phyloP scores from a whole-genome alignment of 2,888 invertebrate species.

The Dicyrtoma fusca region DNA sequence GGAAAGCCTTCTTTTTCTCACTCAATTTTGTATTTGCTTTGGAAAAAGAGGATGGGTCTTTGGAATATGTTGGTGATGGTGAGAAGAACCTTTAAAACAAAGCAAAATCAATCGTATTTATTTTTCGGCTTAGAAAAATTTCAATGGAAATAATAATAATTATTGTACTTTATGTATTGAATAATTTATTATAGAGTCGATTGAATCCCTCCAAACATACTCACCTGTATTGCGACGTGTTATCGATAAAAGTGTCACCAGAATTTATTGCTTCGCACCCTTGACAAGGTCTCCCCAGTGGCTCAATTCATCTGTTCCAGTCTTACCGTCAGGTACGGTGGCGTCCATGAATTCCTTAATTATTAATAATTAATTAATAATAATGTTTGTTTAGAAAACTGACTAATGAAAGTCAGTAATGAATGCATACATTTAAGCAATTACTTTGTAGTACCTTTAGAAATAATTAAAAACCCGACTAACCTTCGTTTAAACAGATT shows the following conservation, averaged over 20 bases:
- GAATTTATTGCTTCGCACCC: slow-evolving; percentile 52
- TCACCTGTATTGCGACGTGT: slow-evolving; percentile 43
- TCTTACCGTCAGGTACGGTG: slow-evolving; percentile 14
- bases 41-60: slow-evolving; percentile 50
- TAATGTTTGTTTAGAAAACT: too few species aligned
- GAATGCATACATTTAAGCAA: too few species aligned
- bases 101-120: neutral
- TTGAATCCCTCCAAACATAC: slow-evolving; percentile 48
- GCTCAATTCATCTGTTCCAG: slow-evolving; percentile 44
- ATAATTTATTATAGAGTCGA: slow-evolving; percentile 38
- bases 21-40: slow-evolving; percentile 52
- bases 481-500: neutral
- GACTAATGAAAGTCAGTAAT: too few species aligned
- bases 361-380: too few species aligned
- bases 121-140: neutral
- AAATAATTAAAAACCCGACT: too few species aligned
- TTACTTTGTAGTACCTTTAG: too few species aligned
- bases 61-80: slow-evolving; percentile 48
- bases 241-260: slow-evolving; percentile 40
- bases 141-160: neutral
- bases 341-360: neutral
- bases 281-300: slow-evolving; percentile 49
- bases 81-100: neutral
- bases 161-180: too few species aligned
- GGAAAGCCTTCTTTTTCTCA: slow-evolving; percentile 52